Evolutionary conservation across 2,888 invertebrate species (phyloP).

Genomic region (Acronicta alni): DNA sequence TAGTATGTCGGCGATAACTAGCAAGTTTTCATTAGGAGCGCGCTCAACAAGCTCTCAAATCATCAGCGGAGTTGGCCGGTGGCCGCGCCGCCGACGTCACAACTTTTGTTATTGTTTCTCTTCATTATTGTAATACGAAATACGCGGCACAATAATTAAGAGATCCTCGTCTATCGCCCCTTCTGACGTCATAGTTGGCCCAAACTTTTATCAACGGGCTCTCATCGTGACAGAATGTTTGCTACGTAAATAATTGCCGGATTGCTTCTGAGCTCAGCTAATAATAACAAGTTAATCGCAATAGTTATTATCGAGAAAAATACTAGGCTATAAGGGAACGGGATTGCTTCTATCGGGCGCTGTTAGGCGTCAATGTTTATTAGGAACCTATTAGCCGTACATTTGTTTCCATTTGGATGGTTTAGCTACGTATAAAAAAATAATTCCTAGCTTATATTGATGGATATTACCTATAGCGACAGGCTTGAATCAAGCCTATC

Average conservation of each 20-base stretch:
- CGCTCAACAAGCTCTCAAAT: slow-evolving; percentile 86
- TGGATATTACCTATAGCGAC: slow-evolving; percentile 27
- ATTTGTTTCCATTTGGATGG: slow-evolving; percentile 58
- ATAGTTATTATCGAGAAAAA: slow-evolving; percentile 71
- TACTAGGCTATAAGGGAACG: slow-evolving; percentile 67
- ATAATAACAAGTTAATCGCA: slow-evolving; percentile 78
- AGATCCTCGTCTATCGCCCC: slow-evolving; percentile 83
- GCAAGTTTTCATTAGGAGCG: slow-evolving; percentile 85
- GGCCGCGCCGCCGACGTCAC: slow-evolving; percentile 79
- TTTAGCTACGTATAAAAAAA: slow-evolving; percentile 41
- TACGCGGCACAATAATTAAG: slow-evolving; percentile 87
- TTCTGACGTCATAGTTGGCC: slow-evolving; percentile 80
- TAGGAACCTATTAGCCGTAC: slow-evolving; percentile 72
- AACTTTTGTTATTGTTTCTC: slow-evolving; percentile 88
- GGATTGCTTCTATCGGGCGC: slow-evolving; percentile 61
- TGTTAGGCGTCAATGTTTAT: slow-evolving; percentile 69
- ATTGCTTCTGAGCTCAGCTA: slow-evolving; percentile 73
- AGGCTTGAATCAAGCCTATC: slow-evolving; percentile 40
- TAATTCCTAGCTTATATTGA: slow-evolving; percentile 28
- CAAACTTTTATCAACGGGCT: slow-evolving; percentile 80
- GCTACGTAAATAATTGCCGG: slow-evolving; percentile 78
- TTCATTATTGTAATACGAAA: slow-evolving; percentile 89
- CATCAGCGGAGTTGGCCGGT: slow-evolving; percentile 82
- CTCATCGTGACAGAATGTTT: slow-evolving; percentile 79
- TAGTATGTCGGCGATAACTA: slow-evolving; percentile 78